Conservation (phyloP, 2,888 invertebrate genomes). For the Eumacrocentrus americanus region DNA sequence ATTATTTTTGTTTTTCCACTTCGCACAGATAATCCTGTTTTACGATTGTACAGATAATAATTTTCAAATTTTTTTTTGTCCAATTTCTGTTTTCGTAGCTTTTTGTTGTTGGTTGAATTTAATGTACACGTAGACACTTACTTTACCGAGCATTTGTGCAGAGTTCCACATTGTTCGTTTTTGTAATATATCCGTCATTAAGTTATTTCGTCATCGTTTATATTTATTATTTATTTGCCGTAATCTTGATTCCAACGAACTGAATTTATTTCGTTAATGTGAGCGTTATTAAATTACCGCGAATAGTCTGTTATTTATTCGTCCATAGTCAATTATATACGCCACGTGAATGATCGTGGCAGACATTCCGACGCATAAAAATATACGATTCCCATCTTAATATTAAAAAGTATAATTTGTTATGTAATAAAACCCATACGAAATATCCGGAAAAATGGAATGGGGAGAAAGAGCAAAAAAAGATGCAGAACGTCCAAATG, state of each 20-base stretch:
- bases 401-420: neutral
- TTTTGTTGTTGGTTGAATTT: neutral
- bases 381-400: constrained; percentile 8
- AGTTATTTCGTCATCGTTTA: constrained; percentile 14
- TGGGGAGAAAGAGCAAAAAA: constrained; percentile 10
- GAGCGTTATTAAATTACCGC: neutral
- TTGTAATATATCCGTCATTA: constrained; percentile 15
- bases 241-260: constrained; percentile 7
- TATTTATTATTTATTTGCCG: constrained; percentile 13
- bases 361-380: constrained; percentile 17
- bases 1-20: neutral
- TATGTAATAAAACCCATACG: constrained; percentile 1
- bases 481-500: constrained; percentile 6
- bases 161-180: constrained; percentile 1
- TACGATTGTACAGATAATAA: neutral
- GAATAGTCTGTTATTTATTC: constrained; percentile 1
- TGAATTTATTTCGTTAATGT: constrained; percentile 7
- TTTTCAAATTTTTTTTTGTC: neutral
- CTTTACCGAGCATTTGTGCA: constrained; percentile 2
- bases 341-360: constrained; percentile 5
- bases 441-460: constrained; percentile 16
- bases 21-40: no score
- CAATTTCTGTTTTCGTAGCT: neutral
- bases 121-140: neutral
- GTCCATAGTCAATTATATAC: constrained; percentile 12